Conservation (phyloP, 37 sponge, comb jelly and placozoan genomes). For the Eunapius fragilis region DNA sequence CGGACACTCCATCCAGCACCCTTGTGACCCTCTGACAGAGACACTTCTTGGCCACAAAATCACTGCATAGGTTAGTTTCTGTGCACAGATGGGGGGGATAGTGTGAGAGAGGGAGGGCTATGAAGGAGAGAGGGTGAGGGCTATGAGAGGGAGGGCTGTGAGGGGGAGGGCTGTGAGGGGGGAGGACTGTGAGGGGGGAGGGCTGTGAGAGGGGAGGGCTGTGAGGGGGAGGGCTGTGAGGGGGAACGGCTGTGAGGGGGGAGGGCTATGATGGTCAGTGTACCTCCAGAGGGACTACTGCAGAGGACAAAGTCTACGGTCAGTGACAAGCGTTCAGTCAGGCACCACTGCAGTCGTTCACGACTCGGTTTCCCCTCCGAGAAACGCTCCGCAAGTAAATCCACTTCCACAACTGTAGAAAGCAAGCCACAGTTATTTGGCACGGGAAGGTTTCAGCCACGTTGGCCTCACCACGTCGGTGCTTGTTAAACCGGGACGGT, state of each 20-base stretch:
- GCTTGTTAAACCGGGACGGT: constrained; percentile 42
- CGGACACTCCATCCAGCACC: constrained; percentile 5
- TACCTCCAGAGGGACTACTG: background rate
- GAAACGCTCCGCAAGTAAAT: constrained; percentile 47
- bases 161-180: no score
- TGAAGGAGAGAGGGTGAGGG: no score
- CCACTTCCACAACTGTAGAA: constrained; percentile 63
- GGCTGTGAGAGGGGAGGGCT: background rate
- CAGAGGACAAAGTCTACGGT: constrained; percentile 40
- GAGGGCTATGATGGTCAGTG: no score
- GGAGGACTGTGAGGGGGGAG: no score
- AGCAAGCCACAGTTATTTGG: background rate
- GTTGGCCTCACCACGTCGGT: constrained; percentile 25
- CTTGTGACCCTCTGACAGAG: background rate
- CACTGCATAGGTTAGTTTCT: constrained; percentile 25
- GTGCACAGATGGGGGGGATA: background rate
- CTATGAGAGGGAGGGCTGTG: background rate
- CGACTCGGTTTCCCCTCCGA: constrained; percentile 55
- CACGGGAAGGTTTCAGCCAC: background rate
- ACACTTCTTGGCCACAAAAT: constrained; percentile 20
- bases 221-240: no score
- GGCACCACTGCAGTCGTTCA: constrained; percentile 50
- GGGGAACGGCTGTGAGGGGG: no score
- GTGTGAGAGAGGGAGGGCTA: no score
- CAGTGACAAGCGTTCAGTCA: constrained; percentile 25